A percentile compares a stretch with the other conserved stretches of the same genome.
These are phyloP conservation scores for Adineta ricciae DNA, from an alignment of 2,888 invertebrate species.

Conservation along the genomic window DNA sequence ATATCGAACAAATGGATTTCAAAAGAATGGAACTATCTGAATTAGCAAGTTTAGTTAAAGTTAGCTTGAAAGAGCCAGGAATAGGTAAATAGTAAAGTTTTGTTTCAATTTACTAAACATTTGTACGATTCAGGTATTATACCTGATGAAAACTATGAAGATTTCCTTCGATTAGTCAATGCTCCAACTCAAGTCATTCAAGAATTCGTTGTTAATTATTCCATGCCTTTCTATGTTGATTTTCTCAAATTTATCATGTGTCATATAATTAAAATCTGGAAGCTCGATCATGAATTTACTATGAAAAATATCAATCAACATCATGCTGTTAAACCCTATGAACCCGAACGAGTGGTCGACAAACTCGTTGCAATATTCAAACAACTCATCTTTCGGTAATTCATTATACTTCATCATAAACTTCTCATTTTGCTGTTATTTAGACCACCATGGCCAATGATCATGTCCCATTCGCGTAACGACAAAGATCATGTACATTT, in stretches of 20 bases:
- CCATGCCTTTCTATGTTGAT: slow-evolving; percentile 17
- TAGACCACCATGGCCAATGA: slow-evolving; percentile 18
- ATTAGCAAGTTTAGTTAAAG: slow-evolving; percentile 20
- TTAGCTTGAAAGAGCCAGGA: slow-evolving; percentile 14
- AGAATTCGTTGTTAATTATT: background rate
- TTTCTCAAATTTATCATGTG: slow-evolving; percentile 15
- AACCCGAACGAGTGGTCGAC: background rate
- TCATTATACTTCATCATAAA: background rate
- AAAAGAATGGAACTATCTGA: slow-evolving; percentile 20
- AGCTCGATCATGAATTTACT: background rate
- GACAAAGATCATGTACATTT: slow-evolving; percentile 19
- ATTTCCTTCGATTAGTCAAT: slow-evolving; percentile 11
- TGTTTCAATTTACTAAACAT: background rate
- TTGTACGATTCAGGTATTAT: background rate
- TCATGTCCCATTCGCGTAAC: slow-evolving; percentile 10
- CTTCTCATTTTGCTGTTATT: background rate
- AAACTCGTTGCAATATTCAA: slow-evolving; percentile 16
- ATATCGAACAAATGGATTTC: slow-evolving; percentile 19
- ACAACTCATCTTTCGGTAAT: background rate
- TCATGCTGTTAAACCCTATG: background rate
- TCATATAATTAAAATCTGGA: slow-evolving; percentile 2
- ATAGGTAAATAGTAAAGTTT: background rate
- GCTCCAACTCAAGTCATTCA: background rate
- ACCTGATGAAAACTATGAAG: slow-evolving; percentile 20
- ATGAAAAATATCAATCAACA: background rate